These are phyloP conservation scores for Brachypteracias leptosomus DNA, from an alignment of 2,113 vertebrate species.

Conservation along the genomic window DNA sequence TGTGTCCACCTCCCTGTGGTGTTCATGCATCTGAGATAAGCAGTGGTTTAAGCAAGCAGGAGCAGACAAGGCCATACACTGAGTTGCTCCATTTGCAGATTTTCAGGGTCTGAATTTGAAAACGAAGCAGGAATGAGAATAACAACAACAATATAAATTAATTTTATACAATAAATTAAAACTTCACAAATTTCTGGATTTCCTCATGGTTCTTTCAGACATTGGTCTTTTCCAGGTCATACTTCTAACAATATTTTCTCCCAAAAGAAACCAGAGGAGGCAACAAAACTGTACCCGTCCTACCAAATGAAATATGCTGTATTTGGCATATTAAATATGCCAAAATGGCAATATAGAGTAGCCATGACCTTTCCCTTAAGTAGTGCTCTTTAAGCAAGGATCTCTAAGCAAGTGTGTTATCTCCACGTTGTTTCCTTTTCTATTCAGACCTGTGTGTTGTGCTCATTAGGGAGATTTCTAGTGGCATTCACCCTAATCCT, in stretches of 20 bases:
- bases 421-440: neutral
- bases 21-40: neutral
- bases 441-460: neutral
- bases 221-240: neutral
- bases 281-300: neutral
- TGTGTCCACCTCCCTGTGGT: fast-evolving
- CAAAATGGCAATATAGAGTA: neutral
- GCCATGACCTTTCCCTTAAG: neutral
- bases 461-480: neutral
- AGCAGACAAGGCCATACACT: fast-evolving
- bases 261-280: neutral
- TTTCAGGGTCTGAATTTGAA: neutral
- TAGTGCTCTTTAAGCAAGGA: neutral
- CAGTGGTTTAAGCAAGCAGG: neutral
- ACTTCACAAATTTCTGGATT: neutral
- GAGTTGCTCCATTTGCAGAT: neutral
- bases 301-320: neutral
- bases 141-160: neutral
- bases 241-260: neutral
- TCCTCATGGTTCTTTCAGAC: neutral
- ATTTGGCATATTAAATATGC: neutral
- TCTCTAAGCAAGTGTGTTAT: neutral
- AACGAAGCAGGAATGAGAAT: neutral
- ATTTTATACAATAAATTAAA: neutral
- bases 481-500: neutral